Conservation (phyloP, 2,797 vertebrate species). For the Tokudaia tokunoshimensis region DNA sequence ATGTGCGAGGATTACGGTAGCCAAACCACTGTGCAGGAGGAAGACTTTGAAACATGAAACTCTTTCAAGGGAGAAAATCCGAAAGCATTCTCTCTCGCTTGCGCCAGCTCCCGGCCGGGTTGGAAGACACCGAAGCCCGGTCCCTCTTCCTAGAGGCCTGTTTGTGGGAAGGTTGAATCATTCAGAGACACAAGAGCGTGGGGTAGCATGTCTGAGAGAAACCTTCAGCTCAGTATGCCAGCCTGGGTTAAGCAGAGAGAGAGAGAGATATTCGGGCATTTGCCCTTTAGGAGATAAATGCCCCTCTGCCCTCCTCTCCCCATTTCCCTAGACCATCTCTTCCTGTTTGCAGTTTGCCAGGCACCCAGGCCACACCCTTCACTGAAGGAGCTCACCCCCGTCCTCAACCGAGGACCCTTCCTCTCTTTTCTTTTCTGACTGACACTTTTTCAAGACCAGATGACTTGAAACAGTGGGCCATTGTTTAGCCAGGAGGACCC, state of each 20-base stretch:
- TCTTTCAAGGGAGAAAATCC: slow-evolving; percentile 43
- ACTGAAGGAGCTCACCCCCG: slow-evolving; percentile 1
- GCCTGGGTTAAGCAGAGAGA: neutral
- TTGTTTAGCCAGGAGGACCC: neutral
- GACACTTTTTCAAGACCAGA: slow-evolving; percentile 18
- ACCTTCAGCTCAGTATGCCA: slow-evolving; percentile 28
- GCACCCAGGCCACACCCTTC: slow-evolving; percentile 57
- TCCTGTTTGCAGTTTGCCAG: slow-evolving; percentile 62
- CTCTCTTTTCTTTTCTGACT: neutral
- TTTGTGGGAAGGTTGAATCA: neutral
- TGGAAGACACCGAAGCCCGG: slow-evolving; percentile 25
- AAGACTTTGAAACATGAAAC: slow-evolving; percentile 74
- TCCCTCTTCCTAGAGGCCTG: neutral
- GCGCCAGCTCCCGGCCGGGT: slow-evolving; percentile 8
- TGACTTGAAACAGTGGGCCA: neutral
- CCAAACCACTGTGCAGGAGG: slow-evolving; percentile 67
- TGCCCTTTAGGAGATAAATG: neutral
- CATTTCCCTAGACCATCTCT: neutral
- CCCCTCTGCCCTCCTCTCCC: no score
- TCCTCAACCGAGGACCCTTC: neutral
- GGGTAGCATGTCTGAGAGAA: slow-evolving; percentile 61
- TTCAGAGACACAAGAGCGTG: neutral
- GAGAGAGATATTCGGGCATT: neutral
- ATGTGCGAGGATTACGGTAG: slow-evolving; percentile 9
- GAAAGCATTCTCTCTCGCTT: slow-evolving; percentile 20